A percentile compares a stretch with the other conserved stretches of the same genome.
Evolutionary conservation across 2,797 vertebrate genomes (phyloP).

Genomic region (Sandelia bainsii): DNA sequence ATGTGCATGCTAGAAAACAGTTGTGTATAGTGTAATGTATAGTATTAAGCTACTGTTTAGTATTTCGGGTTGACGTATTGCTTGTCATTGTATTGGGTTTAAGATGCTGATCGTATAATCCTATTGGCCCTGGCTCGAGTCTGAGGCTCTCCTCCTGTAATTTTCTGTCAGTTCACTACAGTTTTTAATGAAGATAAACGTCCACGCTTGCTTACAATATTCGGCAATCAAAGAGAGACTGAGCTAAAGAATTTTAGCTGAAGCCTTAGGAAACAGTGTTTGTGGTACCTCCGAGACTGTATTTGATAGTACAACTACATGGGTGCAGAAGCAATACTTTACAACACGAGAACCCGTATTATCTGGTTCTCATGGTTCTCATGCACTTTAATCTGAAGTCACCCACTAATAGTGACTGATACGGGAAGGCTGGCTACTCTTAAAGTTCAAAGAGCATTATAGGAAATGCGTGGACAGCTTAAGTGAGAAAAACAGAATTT

Average conservation of each 20-base stretch:
- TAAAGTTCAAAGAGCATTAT: background rate
- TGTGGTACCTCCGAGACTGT: background rate
- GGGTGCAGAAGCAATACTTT: background rate
- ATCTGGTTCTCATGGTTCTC: background rate
- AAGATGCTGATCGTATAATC: background rate
- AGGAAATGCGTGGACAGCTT: too few relatives aligned
- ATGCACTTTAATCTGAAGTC: background rate
- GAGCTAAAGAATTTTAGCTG: too few relatives aligned
- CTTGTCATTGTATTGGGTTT: background rate
- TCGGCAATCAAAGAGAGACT: background rate
- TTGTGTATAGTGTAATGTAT: background rate
- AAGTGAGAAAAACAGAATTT: slow-evolving; percentile 1
- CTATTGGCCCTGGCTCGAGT: background rate
- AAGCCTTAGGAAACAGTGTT: background rate
- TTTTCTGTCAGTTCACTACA: background rate
- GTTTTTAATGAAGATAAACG: background rate
- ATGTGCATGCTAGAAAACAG: background rate
- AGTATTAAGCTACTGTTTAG: background rate
- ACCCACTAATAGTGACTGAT: background rate
- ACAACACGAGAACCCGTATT: background rate
- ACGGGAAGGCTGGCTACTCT: background rate
- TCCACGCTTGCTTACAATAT: too few relatives aligned
- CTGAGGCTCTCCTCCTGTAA: too few relatives aligned
- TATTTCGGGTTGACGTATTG: too few relatives aligned
- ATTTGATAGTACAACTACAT: background rate